These are phyloP conservation scores for Papilio helenus DNA, from an alignment of 1,140 invertebrate genomes.

Conservation along the genomic window DNA sequence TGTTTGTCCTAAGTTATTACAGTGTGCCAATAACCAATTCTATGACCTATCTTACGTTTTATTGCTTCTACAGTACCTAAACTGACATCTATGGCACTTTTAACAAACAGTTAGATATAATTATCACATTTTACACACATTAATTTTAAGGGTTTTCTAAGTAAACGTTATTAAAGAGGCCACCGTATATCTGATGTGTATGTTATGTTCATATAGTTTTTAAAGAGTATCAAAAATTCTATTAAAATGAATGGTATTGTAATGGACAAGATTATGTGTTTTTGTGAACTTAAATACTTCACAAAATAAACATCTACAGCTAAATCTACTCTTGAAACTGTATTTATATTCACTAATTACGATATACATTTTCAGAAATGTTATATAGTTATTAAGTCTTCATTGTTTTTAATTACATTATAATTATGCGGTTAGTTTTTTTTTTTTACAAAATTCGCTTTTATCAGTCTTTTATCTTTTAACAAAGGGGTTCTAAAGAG, in stretches of 20 bases:
- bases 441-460: conserved; percentile 79
- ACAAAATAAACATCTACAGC: conserved; percentile 28
- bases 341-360: neutral
- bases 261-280: conserved; percentile 22
- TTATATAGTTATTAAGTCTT: conserved; percentile 32
- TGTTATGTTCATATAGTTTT: neutral
- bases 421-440: conserved; percentile 44
- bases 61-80: conserved; percentile 17
- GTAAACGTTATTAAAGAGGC: conserved; percentile 14
- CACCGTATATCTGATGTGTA: conserved; percentile 1
- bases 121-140: conserved; percentile 35
- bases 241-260: neutral
- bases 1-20: neutral
- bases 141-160: conserved; percentile 24
- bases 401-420: conserved; percentile 39
- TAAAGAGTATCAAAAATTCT: neutral
- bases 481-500: conserved; percentile 55
- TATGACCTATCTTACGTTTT: conserved; percentile 8
- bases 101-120: conserved; percentile 19
- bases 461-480: conserved; percentile 79
- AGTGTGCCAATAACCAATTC: neutral
- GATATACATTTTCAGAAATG: conserved; percentile 29
- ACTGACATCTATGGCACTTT: conserved; percentile 27
- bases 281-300: conserved; percentile 20
- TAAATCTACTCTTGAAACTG: conserved; percentile 25